A percentile compares a stretch with the other conserved stretches of the same genome.
Conservation (phyloP, 2,888 invertebrate genomes). For the Rhamphomyia laevipes region DNA sequence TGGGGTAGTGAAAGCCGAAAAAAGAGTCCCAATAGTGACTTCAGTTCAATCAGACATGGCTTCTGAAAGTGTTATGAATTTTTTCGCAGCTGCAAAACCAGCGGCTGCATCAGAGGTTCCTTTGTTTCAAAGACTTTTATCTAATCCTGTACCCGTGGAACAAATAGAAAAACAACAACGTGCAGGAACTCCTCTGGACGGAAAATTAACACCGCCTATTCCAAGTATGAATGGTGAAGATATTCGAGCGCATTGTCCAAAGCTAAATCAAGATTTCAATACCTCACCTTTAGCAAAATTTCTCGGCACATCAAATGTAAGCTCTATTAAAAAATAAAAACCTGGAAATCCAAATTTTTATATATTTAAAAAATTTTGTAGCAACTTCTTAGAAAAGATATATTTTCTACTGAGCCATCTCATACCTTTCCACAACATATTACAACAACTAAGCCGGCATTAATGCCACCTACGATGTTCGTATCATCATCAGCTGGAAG, state of each 20-base stretch:
- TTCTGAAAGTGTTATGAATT: constrained; percentile 76
- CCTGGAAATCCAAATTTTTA: not conserved
- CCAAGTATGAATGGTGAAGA: constrained; percentile 17
- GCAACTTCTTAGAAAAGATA: no score
- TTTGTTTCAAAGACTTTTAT: constrained; percentile 65
- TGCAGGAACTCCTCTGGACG: constrained; percentile 58
- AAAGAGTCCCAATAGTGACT: not conserved
- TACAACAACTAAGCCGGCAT: constrained; percentile 52
- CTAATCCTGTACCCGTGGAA: constrained; percentile 56
- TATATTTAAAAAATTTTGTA: no score
- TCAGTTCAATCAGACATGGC: constrained; percentile 50
- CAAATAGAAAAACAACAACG: constrained; percentile 83
- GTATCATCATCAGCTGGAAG: constrained; percentile 36
- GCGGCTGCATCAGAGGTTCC: constrained; percentile 47
- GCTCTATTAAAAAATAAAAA: no score
- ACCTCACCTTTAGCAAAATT: constrained; percentile 14
- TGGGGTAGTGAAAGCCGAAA: not conserved
- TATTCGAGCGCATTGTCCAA: constrained; percentile 6
- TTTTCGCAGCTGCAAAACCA: constrained; percentile 53
- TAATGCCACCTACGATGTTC: constrained; percentile 83
- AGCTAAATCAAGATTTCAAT: constrained; percentile 6
- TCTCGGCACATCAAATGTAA: constrained; percentile 5
- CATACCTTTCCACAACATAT: not conserved
- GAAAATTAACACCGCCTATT: constrained; percentile 30
- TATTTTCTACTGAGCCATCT: not conserved